These are phyloP conservation scores for Microcebus murinus DNA, from an alignment of 2,113 vertebrate species.

Conservation along the genomic window DNA sequence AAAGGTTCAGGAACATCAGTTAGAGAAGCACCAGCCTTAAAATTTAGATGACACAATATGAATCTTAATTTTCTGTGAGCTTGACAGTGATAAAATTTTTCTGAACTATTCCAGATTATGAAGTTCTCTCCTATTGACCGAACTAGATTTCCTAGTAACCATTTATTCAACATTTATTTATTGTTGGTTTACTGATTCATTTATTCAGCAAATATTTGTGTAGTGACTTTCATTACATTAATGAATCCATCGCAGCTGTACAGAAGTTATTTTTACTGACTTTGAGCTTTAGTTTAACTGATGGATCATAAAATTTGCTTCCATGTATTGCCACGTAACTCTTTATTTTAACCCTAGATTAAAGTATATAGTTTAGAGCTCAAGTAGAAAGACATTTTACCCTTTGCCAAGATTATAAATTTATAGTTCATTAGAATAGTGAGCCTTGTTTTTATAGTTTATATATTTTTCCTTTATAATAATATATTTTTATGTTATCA, in stretches of 20 bases:
- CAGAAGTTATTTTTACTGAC: not conserved
- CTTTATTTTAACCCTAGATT: not conserved
- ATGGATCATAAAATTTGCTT: slow-evolving; percentile 43
- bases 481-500: slow-evolving; percentile 32
- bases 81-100: not conserved
- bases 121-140: not conserved
- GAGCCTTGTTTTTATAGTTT: not conserved
- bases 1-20: not conserved
- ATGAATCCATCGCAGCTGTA: not conserved
- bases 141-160: not conserved
- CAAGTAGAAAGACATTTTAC: not conserved
- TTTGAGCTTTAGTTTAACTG: not conserved
- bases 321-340: not conserved
- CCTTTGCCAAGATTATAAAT: not conserved
- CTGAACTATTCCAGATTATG: not conserved
- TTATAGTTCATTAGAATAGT: not conserved
- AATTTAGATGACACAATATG: not conserved
- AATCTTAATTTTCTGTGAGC: not conserved
- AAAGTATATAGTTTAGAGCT: not conserved
- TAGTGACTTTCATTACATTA: not conserved
- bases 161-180: not conserved
- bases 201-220: not conserved
- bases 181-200: not conserved
- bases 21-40: not conserved
- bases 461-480: not conserved